These are phyloP conservation scores for Eumeta japonica DNA, from an alignment of 1,140 invertebrate genomes.

Conservation along the genomic window DNA sequence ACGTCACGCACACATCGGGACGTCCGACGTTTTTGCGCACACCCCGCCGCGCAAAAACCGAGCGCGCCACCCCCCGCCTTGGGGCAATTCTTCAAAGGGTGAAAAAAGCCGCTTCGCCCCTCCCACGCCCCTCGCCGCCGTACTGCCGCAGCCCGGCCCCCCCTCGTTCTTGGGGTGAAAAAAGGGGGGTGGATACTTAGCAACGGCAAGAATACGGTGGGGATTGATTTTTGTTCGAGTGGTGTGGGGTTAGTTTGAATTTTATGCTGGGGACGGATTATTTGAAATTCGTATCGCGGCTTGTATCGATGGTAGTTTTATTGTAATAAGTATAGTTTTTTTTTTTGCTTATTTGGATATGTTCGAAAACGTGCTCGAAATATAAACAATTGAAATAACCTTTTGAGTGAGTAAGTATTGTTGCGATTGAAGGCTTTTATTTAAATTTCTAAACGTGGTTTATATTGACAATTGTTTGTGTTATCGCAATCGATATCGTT, in stretches of 20 bases:
- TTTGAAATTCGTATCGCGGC: no score
- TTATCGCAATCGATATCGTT: no score
- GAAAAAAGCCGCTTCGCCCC: conserved; percentile 45
- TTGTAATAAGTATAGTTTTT: no score
- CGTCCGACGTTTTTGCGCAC: conserved; percentile 7
- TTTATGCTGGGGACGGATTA: no score
- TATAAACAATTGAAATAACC: no score
- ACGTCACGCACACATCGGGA: not conserved
- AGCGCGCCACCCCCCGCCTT: conserved; percentile 32
- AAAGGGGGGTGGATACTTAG: conserved; percentile 54
- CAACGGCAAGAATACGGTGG: conserved; percentile 34
- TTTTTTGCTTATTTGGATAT: no score
- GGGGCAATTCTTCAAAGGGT: conserved; percentile 55
- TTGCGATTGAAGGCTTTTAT: no score
- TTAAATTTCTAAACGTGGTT: no score
- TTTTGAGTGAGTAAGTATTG: no score
- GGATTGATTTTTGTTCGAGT: conserved; percentile 20
- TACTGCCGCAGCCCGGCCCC: conserved; percentile 21
- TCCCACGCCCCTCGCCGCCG: conserved; percentile 18
- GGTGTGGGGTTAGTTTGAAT: conserved; percentile 13
- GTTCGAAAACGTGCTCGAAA: no score
- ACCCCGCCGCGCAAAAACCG: conserved; percentile 18
- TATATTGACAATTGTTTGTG: no score
- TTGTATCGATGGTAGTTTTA: no score
- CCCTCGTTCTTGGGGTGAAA: conserved; percentile 53